These are phyloP conservation scores for Gila orcuttii DNA, from an alignment of 2,113 vertebrate genomes.

Conservation along the genomic window DNA sequence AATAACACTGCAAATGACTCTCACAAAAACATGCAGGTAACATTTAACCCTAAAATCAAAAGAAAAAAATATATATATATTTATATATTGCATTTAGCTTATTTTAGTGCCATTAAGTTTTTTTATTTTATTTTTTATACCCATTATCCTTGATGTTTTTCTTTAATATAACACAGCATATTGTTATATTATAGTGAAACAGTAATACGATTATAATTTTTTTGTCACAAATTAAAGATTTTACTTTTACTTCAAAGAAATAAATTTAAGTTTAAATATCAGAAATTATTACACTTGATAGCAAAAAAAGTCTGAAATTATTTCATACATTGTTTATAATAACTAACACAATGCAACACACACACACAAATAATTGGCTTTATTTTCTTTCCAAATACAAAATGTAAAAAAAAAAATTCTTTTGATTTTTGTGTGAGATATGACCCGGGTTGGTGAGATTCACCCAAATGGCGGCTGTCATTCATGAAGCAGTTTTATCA, in stretches of 20 bases:
- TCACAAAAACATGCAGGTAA: neutral
- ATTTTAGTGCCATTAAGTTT: neutral
- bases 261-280: neutral
- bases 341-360: neutral
- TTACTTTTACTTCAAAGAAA: neutral
- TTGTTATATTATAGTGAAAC: neutral
- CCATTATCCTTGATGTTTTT: neutral
- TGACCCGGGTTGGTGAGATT: neutral
- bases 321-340: neutral
- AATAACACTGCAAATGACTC: neutral
- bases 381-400: neutral
- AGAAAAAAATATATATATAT: neutral
- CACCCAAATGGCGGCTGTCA: conserved; percentile 37
- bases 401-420: neutral
- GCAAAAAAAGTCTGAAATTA: neutral
- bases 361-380: neutral
- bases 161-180: neutral
- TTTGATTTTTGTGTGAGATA: neutral
- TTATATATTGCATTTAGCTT: neutral
- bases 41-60: conserved; percentile 12
- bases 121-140: neutral
- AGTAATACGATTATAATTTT: neutral
- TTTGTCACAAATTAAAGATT: neutral
- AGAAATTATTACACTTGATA: neutral
- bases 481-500: conserved; percentile 56